These are phyloP conservation scores for Sphaerophoria rueppellii DNA, from an alignment of 2,888 invertebrate species.

Conservation along the genomic window DNA sequence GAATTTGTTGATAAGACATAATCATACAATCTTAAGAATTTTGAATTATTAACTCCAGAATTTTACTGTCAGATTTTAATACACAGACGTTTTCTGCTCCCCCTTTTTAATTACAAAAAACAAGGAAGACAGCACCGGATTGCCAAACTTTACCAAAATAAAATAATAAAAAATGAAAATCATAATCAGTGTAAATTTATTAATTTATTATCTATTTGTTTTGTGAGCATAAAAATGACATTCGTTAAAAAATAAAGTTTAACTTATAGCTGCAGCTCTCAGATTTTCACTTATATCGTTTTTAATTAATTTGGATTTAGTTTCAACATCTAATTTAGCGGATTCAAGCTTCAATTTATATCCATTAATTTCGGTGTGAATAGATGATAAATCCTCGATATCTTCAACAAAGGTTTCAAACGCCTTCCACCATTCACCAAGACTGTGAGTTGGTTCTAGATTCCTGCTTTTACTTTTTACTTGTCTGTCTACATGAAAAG, in stretches of 20 bases:
- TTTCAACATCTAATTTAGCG: slow-evolving; percentile 77
- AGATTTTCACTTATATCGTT: slow-evolving; percentile 76
- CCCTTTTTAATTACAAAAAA: no score
- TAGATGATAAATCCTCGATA: slow-evolving; percentile 76
- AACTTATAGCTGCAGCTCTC: slow-evolving; percentile 37
- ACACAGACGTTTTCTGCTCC: no score
- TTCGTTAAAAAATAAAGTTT: neutral
- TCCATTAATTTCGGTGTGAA: slow-evolving; percentile 76
- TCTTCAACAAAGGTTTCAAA: slow-evolving; percentile 80
- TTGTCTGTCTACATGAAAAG: slow-evolving; percentile 77
- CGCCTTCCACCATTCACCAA: slow-evolving; percentile 79
- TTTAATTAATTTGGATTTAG: slow-evolving; percentile 76
- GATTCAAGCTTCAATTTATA: slow-evolving; percentile 77
- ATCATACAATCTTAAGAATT: no score
- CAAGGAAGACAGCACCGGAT: no score
- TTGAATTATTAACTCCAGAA: no score
- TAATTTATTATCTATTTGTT: no score
- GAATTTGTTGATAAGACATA: no score
- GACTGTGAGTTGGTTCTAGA: slow-evolving; percentile 55
- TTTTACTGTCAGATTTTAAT: no score
- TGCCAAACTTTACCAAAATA: no score
- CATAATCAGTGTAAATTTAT: no score
- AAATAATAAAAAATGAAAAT: no score
- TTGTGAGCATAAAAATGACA: neutral
- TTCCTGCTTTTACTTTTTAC: slow-evolving; percentile 52